Evolutionary conservation across 2,888 invertebrate genomes (phyloP).

Genomic region (Napeogenes sylphis): DNA sequence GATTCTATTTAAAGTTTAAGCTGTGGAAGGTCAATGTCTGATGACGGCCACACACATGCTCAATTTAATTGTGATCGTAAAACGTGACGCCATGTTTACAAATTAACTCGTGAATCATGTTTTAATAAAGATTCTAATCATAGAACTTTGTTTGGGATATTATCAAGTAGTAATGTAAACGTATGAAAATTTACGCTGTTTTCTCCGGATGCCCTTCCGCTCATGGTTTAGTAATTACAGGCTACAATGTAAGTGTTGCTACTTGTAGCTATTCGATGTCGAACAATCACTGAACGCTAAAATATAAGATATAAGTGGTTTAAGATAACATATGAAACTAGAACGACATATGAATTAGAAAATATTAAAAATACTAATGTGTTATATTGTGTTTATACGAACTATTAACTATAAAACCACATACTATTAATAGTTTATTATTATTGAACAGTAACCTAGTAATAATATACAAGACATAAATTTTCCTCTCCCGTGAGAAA

Average conservation of each 20-base stretch:
- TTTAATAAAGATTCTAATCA: constrained; percentile 15
- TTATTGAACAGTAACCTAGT: neutral
- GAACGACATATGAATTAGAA: no score
- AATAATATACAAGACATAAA: constrained; percentile 5
- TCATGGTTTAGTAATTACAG: no score
- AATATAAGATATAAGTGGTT: no score
- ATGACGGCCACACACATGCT: constrained; percentile 40
- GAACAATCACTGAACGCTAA: no score
- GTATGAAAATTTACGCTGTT: neutral
- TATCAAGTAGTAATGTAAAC: neutral
- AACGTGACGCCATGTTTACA: constrained; percentile 33
- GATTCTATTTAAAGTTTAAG: constrained; percentile 47
- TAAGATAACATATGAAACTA: no score
- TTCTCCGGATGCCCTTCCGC: no score
- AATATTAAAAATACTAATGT: no score
- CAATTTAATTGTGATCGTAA: constrained; percentile 38
- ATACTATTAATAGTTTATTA: no score
- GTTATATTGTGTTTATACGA: no score
- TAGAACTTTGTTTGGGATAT: neutral
- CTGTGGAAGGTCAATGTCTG: constrained; percentile 66
- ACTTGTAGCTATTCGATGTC: no score
- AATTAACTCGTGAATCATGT: constrained; percentile 29
- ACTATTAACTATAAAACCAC: no score
- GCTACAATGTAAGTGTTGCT: no score
- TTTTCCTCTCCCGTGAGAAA: constrained; percentile 16